phyloP scores from a whole-genome alignment of 2,797 vertebrate genomes.

The Eospalax fontanierii region DNA sequence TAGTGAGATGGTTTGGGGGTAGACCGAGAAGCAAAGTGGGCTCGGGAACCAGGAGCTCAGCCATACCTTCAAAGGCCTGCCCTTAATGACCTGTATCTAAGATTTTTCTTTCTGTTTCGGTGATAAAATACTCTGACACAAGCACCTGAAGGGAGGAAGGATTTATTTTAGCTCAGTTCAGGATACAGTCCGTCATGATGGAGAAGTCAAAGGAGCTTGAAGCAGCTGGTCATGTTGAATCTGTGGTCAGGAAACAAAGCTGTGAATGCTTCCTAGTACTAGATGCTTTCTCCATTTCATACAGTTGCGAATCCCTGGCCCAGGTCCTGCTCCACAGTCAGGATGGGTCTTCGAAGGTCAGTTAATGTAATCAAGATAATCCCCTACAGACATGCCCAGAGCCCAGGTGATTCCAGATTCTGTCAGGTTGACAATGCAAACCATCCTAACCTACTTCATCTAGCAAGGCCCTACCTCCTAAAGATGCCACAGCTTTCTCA shows the following conservation, averaged over 20 bases:
- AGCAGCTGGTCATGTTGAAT: background rate
- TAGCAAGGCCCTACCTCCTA: background rate
- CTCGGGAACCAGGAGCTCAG: background rate
- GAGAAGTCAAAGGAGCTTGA: background rate
- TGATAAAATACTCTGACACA: background rate
- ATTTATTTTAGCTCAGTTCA: background rate
- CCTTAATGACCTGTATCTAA: too few species aligned
- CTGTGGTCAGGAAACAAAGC: background rate
- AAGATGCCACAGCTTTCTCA: background rate
- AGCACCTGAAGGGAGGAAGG: background rate
- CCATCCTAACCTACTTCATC: background rate
- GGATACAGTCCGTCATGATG: background rate
- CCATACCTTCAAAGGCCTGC: background rate
- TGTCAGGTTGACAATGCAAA: background rate
- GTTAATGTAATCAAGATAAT: background rate
- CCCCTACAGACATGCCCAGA: background rate
- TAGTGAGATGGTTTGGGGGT: too few species aligned
- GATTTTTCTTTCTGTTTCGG: too few species aligned
- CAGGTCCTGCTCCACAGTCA: background rate
- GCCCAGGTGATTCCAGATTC: background rate
- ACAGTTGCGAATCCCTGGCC: background rate
- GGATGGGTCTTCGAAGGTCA: too few species aligned
- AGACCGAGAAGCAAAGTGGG: too few species aligned
- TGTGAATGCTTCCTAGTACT: background rate
- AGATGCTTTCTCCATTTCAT: background rate